phyloP scores from a whole-genome alignment of 2,797 vertebrate genomes.

The Netta rufina region DNA sequence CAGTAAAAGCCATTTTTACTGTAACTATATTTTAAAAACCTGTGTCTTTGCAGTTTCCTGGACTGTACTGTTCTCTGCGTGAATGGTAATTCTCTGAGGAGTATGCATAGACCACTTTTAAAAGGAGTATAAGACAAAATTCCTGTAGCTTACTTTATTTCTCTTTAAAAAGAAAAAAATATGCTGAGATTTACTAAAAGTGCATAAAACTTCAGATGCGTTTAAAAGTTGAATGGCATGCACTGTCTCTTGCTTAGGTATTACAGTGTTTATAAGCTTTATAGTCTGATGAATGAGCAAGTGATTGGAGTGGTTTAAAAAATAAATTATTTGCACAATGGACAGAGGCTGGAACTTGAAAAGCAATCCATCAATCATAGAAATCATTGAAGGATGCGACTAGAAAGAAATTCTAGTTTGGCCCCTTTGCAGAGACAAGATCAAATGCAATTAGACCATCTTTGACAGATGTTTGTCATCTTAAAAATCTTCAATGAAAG shows the following conservation, averaged over 20 bases:
- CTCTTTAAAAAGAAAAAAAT: slow-evolving; percentile 1
- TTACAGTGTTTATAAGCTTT: neutral
- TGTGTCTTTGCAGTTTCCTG: neutral
- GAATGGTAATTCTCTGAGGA: neutral
- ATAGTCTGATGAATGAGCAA: neutral
- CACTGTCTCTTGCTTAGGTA: neutral
- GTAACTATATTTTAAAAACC: neutral
- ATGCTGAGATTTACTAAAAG: slow-evolving; percentile 21
- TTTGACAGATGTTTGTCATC: neutral
- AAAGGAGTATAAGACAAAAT: slow-evolving; percentile 29
- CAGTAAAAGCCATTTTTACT: neutral
- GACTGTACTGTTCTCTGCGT: neutral
- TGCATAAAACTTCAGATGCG: neutral
- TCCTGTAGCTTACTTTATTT: neutral
- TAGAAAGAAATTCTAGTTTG: neutral
- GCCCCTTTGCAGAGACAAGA: neutral
- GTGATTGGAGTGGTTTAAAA: neutral
- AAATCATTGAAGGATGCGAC: neutral
- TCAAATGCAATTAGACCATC: neutral
- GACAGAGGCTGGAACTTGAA: neutral
- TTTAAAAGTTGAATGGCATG: neutral
- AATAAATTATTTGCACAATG: neutral
- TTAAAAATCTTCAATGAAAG: neutral
- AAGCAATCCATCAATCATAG: neutral
- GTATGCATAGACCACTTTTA: neutral